Conservation (phyloP, 2,888 invertebrate species). For the Cryptocephalus moraei region DNA sequence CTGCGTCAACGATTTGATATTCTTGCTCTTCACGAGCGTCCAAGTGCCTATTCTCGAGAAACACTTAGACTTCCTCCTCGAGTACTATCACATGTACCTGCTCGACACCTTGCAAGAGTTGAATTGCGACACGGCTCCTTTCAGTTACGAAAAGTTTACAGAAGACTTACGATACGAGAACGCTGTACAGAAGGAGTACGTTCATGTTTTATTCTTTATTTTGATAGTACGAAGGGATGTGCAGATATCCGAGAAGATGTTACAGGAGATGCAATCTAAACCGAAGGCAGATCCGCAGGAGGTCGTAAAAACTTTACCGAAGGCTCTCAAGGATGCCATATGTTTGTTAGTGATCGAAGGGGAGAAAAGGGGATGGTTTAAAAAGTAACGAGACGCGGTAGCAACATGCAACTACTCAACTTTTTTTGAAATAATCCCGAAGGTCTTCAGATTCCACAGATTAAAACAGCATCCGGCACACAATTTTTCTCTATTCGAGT, state of each 20-base stretch:
- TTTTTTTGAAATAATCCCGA: not conserved
- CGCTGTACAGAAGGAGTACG: no score
- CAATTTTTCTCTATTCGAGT: not conserved
- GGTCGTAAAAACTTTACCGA: no score
- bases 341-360: no score
- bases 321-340: no score
- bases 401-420: not conserved
- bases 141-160: constrained; percentile 31
- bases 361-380: no score
- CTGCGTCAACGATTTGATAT: constrained; percentile 42
- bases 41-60: constrained; percentile 30
- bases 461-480: not conserved
- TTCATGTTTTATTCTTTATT: no score
- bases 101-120: constrained; percentile 30
- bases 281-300: no score
- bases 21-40: constrained; percentile 43
- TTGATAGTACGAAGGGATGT: no score
- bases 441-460: not conserved
- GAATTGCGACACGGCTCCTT: constrained; percentile 23
- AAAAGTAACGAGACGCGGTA: not conserved
- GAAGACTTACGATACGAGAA: constrained; percentile 25
- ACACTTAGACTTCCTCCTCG: constrained; percentile 37
- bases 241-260: no score
- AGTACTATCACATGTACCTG: constrained; percentile 40
- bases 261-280: no score